A percentile compares a stretch with the other conserved stretches of the same genome.
phyloP scores from a whole-genome alignment of 2,797 vertebrate genomes.

The Crenichthys baileyi region DNA sequence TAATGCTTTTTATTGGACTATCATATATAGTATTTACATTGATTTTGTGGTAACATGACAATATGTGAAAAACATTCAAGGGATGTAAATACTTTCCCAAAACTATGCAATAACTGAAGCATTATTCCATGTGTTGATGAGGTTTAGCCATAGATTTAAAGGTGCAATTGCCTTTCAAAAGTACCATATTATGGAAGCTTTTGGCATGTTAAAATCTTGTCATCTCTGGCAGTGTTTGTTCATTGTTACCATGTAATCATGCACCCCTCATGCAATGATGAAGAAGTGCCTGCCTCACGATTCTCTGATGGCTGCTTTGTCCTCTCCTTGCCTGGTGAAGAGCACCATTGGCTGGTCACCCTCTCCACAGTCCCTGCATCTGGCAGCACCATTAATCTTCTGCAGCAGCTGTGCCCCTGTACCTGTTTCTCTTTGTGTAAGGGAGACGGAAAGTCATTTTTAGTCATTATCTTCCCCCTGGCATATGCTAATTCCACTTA shows the following conservation, averaged over 20 bases:
- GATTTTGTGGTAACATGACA: background rate
- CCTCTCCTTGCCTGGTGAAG: slow-evolving; percentile 67
- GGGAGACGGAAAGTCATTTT: slow-evolving; percentile 79
- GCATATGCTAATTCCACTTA: slow-evolving; percentile 82
- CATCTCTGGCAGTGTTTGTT: slow-evolving; percentile 46
- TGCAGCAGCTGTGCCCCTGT: slow-evolving; percentile 75
- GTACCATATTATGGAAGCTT: slow-evolving; percentile 51
- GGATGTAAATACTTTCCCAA: background rate
- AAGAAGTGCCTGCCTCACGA: slow-evolving; percentile 55
- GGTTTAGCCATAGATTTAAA: slow-evolving; percentile 47
- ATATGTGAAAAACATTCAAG: background rate
- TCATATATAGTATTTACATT: background rate
- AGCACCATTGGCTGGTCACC: slow-evolving; percentile 70
- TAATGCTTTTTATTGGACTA: too few species aligned
- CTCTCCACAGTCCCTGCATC: slow-evolving; percentile 73
- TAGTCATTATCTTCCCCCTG: slow-evolving; percentile 79
- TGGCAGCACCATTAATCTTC: slow-evolving; percentile 82
- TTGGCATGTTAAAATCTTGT: slow-evolving; percentile 36
- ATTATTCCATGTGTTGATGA: slow-evolving; percentile 47
- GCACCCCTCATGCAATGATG: slow-evolving; percentile 34
- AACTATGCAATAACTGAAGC: slow-evolving; percentile 1
- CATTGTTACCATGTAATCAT: slow-evolving; percentile 45
- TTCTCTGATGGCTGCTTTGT: slow-evolving; percentile 67
- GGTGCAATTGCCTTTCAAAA: slow-evolving; percentile 36
- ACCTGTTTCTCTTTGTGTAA: slow-evolving; percentile 79